Conservation (phyloP, 1,140 invertebrate species). For the Dufourea novaeangliae region DNA sequence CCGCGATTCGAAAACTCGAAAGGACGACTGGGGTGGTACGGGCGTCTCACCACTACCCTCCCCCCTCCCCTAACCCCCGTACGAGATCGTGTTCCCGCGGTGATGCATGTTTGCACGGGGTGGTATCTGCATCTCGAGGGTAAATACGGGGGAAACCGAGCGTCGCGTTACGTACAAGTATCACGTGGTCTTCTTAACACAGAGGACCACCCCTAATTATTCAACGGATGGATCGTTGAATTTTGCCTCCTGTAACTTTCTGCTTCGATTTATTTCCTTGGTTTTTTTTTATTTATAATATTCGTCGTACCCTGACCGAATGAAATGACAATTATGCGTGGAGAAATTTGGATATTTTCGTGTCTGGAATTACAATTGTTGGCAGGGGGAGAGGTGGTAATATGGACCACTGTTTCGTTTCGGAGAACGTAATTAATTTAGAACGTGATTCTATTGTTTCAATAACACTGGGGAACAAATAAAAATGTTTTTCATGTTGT, state of each 20-base stretch:
- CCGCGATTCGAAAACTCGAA: slow-evolving; percentile 35
- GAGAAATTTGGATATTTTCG: no score
- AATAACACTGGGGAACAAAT: no score
- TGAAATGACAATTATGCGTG: no score
- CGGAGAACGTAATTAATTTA: no score
- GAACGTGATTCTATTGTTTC: no score
- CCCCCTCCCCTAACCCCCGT: no score
- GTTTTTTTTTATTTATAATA: no score
- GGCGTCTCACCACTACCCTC: not conserved
- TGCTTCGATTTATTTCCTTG: not conserved
- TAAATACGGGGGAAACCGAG: slow-evolving; percentile 51
- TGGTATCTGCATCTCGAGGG: slow-evolving; percentile 58
- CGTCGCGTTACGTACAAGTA: slow-evolving; percentile 24
- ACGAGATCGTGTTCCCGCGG: slow-evolving; percentile 19
- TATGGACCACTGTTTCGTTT: no score
- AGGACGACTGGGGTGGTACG: not conserved
- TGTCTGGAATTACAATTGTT: no score
- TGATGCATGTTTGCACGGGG: slow-evolving; percentile 13
- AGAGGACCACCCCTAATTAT: slow-evolving; percentile 2
- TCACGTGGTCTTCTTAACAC: not conserved
- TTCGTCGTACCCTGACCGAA: no score
- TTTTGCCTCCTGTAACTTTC: not conserved
- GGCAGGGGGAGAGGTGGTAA: no score
- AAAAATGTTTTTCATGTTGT: no score
- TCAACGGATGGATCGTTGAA: not conserved